Base-by-base conservation (phyloP, 2,113 vertebrate species). In the Nesoenas mayeri region DNA sequence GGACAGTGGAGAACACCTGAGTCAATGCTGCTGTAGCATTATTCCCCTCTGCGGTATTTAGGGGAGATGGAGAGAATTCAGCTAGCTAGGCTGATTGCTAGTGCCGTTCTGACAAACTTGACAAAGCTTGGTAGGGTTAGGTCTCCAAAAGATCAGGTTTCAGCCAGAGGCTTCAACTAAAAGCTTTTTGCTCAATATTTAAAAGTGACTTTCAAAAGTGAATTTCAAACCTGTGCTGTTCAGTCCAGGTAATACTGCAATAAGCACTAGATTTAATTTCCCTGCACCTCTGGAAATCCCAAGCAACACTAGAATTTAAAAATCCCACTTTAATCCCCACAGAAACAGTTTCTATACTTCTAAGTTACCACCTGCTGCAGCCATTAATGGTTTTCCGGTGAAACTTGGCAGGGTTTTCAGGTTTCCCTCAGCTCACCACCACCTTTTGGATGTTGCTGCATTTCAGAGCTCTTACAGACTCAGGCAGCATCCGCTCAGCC, bases 361-460 rank as follows among this genome's bases (percentile, higher is more conserved):
- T 62, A 73, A 73, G 0, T 61, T 79, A 66, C 22, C 40, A 77
- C 36, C 31, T 91, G 81, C 73, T 95, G 25, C 66, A 94, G 42
- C 15, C 29, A 67, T 20, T 24, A 94, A 70, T 29, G 26, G 3
- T 44, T 88, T 95, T 86, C 65, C 1, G 0, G 42, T 80, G 71
- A 78, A 90, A 78, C 8, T 42, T 67, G 60, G n/a, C 20, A 83
- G 48, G 38, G 8, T 70, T 62, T 80, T 67, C 70, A 64, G 66
- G 20, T 3, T 5, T 14, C 24, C 40, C 25, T 50, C 31, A 80
- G 26, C 50, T 83, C 0, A 0, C 16, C 18, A 22, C 56, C 75
- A 62, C n/a, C 18, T 82, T 93, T 88, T 4, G 26, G 71, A 51
- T 0, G 1, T 22, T 36, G 25, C 28, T 34, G 47, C 5, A 0